Conservation (phyloP, 64 coral and sea anemone genomes). For the Orbicella faveolata region DNA sequence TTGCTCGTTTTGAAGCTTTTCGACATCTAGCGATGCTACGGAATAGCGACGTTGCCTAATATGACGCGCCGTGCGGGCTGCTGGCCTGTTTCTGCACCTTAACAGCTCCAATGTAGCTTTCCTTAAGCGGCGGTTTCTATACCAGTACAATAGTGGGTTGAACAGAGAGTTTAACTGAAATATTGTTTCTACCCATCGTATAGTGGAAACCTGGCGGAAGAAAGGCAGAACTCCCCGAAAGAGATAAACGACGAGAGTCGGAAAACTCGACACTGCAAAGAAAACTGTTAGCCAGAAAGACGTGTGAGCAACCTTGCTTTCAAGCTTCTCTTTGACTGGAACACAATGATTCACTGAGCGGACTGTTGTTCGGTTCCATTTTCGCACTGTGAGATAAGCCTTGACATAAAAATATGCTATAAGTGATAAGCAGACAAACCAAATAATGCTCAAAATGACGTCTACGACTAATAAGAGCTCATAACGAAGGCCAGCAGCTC, state of each 20-base stretch:
- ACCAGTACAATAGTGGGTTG: not conserved
- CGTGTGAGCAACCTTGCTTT: not conserved
- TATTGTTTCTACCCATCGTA: not conserved
- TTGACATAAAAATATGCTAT: not conserved
- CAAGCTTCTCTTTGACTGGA: not conserved
- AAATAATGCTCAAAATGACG: not conserved
- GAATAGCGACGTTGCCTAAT: not conserved
- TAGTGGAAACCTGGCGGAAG: not conserved
- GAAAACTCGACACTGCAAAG: not conserved
- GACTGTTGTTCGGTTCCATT: not conserved
- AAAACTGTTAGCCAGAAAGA: not conserved
- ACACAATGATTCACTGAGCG: not conserved
- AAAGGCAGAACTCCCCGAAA: not conserved
- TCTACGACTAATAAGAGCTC: not conserved
- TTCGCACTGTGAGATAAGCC: not conserved
- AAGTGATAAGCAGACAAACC: not conserved
- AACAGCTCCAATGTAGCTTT: not conserved
- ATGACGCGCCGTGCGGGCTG: not conserved
- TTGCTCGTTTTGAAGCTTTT: not conserved
- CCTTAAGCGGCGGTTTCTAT: not conserved
- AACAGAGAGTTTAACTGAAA: not conserved
- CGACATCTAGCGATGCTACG: not conserved
- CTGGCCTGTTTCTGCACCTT: not conserved
- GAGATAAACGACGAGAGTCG: not conserved
- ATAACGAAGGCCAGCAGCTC: not conserved